Conservation (phyloP, 2,113 vertebrate species). For the Pseudopipra pipra region DNA sequence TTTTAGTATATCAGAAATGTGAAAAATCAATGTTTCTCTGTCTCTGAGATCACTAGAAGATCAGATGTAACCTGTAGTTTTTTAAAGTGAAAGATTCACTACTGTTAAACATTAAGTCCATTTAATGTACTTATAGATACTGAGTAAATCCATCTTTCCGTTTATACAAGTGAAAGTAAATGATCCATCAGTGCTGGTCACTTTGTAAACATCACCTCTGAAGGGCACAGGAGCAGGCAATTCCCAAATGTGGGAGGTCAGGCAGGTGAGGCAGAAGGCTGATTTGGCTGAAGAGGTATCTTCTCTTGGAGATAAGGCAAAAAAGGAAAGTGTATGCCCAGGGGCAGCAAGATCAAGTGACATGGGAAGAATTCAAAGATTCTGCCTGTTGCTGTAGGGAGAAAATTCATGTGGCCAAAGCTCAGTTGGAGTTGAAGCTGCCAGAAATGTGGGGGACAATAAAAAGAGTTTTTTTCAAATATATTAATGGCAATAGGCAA, state of each 20-base stretch:
- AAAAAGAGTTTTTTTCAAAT: background rate
- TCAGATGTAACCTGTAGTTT: background rate
- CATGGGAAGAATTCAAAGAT: background rate
- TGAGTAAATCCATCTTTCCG: background rate
- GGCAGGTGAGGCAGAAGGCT: too few species aligned
- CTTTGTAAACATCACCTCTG: background rate
- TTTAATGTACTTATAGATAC: background rate
- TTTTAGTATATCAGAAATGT: background rate
- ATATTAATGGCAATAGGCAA: background rate
- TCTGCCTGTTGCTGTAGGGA: background rate
- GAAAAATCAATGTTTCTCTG: background rate
- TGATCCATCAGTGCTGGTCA: background rate
- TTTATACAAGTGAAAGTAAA: background rate
- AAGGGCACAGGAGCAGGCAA: background rate
- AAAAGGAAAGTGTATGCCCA: background rate
- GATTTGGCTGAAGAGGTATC: background rate
- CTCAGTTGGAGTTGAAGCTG: background rate
- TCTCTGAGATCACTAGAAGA: background rate
- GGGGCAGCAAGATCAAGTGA: background rate
- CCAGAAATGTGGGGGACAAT: background rate
- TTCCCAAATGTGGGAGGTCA: background rate
- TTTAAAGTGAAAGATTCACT: background rate
- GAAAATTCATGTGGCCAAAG: background rate
- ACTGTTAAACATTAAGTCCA: background rate
- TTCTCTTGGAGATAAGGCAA: background rate